Evolutionary conservation across 2,888 invertebrate species (phyloP).

Genomic region (Sarcophaga variegata): DNA sequence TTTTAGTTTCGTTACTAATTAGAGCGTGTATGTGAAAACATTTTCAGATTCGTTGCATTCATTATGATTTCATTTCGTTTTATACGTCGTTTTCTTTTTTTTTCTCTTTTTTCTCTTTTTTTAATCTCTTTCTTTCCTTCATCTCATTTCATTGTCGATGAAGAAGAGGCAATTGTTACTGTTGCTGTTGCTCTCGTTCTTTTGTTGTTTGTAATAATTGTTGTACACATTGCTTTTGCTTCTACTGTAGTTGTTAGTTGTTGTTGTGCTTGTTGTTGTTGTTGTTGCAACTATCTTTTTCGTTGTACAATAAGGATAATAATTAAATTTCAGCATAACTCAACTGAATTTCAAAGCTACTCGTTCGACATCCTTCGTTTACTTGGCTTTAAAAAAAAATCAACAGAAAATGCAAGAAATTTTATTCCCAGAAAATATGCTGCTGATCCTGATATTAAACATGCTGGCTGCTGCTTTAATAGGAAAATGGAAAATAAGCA

Average conservation of each 20-base stretch:
- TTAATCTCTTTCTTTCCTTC: background rate
- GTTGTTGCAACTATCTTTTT: background rate
- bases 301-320: constrained; percentile 40
- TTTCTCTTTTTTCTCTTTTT: background rate
- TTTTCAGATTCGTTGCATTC: constrained; percentile 58
- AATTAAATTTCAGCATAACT: constrained; percentile 63
- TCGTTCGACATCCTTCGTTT: too few species aligned
- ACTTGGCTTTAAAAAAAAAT: too few species aligned
- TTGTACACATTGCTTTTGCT: background rate
- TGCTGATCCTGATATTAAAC: too few species aligned
- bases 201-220: too few species aligned
- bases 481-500: too few species aligned
- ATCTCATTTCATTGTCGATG: constrained; percentile 45
- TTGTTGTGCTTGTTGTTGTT: background rate
- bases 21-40: constrained; percentile 56
- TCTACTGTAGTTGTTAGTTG: background rate
- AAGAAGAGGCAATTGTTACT: constrained; percentile 43
- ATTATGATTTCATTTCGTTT: constrained; percentile 38
- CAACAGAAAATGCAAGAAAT: too few species aligned
- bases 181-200: constrained; percentile 1
- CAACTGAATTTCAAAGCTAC: constrained; percentile 23
- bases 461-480: too few species aligned
- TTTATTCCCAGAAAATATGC: too few species aligned
- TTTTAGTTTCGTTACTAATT: constrained; percentile 62
- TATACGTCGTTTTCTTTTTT: background rate